Percentiles rank a stretch among this genome's conserved stretches.
Conservation (phyloP, 1,140 invertebrate species). For the Pseudomyrmex flavicornis region DNA sequence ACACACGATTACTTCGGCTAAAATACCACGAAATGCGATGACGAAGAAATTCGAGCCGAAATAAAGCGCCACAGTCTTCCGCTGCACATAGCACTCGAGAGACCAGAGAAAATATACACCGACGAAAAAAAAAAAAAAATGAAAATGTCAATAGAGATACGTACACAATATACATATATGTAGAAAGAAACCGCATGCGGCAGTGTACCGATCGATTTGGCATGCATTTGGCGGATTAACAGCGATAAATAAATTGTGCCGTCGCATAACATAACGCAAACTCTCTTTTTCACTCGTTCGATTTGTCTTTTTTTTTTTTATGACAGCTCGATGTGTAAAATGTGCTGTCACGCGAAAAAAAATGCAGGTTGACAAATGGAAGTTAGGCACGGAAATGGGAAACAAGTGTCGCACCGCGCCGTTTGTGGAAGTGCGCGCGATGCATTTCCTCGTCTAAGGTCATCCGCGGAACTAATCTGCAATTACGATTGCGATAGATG, state of each 20-base stretch:
- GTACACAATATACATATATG: neutral
- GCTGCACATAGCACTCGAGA: neutral
- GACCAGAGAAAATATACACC: neutral
- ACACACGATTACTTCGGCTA: too few species aligned
- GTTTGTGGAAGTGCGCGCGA: neutral
- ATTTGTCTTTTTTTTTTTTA: neutral
- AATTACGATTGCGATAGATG: neutral
- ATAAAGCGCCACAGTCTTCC: too few species aligned
- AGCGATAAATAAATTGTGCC: constrained; percentile 6
- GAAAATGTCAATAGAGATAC: neutral
- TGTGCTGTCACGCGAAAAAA: neutral
- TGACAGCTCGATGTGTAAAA: neutral
- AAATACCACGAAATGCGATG: neutral
- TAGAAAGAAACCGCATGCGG: too few species aligned
- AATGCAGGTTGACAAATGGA: constrained; percentile 3
- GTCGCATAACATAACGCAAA: neutral
- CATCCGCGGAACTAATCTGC: constrained; percentile 37
- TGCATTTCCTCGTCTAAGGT: constrained; percentile 17
- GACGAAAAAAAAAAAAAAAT: neutral
- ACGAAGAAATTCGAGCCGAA: neutral
- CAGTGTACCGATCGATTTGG: neutral
- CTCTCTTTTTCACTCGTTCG: neutral
- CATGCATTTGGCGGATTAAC: neutral
- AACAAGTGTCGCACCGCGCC: constrained; percentile 14
- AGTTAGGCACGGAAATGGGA: neutral